phyloP scores from a whole-genome alignment of 1,140 invertebrate species.

The Tetraneura akinire region DNA sequence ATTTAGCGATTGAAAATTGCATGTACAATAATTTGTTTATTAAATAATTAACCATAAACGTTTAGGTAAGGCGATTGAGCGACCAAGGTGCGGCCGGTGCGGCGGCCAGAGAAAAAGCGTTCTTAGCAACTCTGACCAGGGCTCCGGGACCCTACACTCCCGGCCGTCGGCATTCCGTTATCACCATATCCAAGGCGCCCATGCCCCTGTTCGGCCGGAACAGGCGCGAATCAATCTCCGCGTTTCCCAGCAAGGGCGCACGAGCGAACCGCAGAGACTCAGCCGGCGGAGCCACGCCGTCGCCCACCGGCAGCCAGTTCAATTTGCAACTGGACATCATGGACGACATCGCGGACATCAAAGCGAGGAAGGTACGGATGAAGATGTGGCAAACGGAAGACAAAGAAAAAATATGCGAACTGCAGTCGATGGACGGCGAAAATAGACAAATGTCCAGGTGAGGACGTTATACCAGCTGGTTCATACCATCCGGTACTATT shows the following conservation, averaged over 20 bases:
- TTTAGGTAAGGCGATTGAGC: conserved; percentile 72
- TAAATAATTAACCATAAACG: no score
- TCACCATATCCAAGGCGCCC: conserved; percentile 78
- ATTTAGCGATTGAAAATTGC: no score
- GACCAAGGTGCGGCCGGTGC: conserved; percentile 71
- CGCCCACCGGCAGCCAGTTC: conserved; percentile 73
- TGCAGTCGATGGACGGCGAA: conserved; percentile 71
- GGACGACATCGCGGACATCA: conserved; percentile 76
- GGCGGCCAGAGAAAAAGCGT: conserved; percentile 71
- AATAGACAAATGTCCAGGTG: conserved; percentile 44
- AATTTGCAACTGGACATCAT: conserved; percentile 82
- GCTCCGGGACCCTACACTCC: conserved; percentile 70
- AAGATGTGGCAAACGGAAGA: conserved; percentile 78
- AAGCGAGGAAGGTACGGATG: conserved; percentile 75
- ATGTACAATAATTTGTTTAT: no score
- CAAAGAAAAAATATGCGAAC: conserved; percentile 76
- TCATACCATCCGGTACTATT: no score
- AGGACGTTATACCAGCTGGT: no score
- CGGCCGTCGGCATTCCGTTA: conserved; percentile 77
- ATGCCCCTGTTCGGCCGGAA: conserved; percentile 70
- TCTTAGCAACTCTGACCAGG: conserved; percentile 76
- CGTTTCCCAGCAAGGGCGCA: conserved; percentile 62
- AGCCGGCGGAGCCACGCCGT: conserved; percentile 57
- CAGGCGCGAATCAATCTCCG: conserved; percentile 76
- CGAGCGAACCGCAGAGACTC: conserved; percentile 55